Evolutionary conservation across 2,797 vertebrate species (phyloP).

Genomic region (Orientallactaga sibirica): DNA sequence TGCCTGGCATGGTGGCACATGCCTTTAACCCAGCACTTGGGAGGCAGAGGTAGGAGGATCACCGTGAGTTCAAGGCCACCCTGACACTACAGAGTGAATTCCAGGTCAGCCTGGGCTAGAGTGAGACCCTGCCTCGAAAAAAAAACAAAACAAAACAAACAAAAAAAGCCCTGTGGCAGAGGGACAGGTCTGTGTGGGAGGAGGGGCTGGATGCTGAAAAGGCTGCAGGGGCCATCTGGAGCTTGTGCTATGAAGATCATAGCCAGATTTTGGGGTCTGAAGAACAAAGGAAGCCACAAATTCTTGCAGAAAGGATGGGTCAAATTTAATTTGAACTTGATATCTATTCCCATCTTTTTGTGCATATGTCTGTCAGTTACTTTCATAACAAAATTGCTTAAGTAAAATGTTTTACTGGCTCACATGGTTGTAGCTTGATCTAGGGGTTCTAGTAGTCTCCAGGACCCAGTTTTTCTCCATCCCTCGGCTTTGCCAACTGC

Average conservation of each 20-base stretch:
- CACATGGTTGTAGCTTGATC: not conserved
- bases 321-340: not conserved
- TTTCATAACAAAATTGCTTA: not conserved
- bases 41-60: too few relatives aligned
- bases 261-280: not conserved
- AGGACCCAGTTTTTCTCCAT: not conserved
- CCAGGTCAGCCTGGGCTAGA: too few relatives aligned
- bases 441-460: not conserved
- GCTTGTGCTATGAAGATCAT: not conserved
- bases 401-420: not conserved
- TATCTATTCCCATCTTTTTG: not conserved
- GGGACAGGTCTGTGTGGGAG: not conserved
- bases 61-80: too few relatives aligned
- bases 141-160: too few relatives aligned
- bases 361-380: not conserved
- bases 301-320: not conserved
- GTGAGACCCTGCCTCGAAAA: too few relatives aligned
- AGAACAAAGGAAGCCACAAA: constrained; percentile 5
- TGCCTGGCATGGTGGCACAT: not conserved
- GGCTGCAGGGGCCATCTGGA: not conserved
- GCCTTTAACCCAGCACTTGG: too few relatives aligned
- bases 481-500: not conserved
- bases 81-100: too few relatives aligned
- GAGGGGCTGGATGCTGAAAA: not conserved
- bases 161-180: constrained; percentile 18